Evolutionary conservation across 2,113 vertebrate genomes (phyloP).

Genomic region (Hippolais icterina): DNA sequence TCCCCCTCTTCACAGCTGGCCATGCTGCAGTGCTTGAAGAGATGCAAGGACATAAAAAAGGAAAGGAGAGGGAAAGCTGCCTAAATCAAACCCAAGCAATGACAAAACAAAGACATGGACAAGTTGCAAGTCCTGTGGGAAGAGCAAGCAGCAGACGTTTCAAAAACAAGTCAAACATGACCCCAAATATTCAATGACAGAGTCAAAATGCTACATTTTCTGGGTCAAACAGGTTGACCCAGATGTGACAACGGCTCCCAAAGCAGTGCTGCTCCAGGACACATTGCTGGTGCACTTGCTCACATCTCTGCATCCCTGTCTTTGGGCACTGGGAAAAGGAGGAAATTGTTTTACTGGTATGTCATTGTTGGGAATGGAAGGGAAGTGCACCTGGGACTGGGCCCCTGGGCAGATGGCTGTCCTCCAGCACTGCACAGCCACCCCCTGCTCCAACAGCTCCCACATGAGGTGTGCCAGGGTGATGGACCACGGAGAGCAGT

Average conservation of each 20-base stretch:
- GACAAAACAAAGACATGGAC: background rate
- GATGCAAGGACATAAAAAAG: background rate
- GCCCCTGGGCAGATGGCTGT: accelerated
- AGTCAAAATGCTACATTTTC: conserved; percentile 50
- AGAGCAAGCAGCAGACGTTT: background rate
- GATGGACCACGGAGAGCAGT: background rate
- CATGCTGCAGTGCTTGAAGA: background rate
- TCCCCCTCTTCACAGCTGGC: background rate
- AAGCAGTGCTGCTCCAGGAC: background rate
- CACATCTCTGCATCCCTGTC: background rate
- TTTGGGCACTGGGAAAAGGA: background rate
- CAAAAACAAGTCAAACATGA: background rate
- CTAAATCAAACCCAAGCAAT: conserved; percentile 24
- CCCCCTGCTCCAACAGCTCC: background rate
- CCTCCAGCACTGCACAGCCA: background rate
- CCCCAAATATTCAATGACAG: background rate
- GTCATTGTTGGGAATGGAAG: background rate
- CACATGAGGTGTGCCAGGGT: background rate
- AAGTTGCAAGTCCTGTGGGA: background rate
- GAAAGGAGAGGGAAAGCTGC: background rate
- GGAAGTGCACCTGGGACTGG: accelerated
- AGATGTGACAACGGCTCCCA: background rate
- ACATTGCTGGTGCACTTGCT: conserved; percentile 1
- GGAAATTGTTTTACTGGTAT: background rate
- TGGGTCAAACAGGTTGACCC: background rate